Evolutionary conservation across 1,140 invertebrate genomes (phyloP).

Genomic region (Ceratosolen solmsi): DNA sequence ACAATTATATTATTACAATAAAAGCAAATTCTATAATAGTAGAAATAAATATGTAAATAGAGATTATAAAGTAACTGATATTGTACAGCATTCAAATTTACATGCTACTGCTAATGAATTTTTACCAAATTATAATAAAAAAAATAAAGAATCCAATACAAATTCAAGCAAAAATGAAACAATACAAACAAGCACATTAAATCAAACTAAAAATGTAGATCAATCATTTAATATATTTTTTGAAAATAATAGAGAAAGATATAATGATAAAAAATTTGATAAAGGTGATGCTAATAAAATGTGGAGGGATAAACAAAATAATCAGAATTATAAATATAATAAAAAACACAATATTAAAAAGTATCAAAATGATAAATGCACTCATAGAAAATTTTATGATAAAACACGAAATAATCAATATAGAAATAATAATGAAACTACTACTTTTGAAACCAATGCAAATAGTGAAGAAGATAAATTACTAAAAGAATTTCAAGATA

Average conservation of each 20-base stretch:
- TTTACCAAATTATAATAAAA: conserved; percentile 50
- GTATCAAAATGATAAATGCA: conserved; percentile 59
- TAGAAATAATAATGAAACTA: conserved; percentile 46
- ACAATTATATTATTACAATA: conserved; percentile 7
- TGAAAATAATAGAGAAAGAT: conserved; percentile 53
- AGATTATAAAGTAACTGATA: conserved; percentile 12
- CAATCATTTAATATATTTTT: conserved; percentile 50
- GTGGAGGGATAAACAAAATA: conserved; percentile 36
- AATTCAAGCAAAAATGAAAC: conserved; percentile 25
- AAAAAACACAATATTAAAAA: conserved; percentile 52
- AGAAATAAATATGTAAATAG: conserved; percentile 14
- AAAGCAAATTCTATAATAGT: conserved; percentile 42
- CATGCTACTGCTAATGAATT: conserved; percentile 63
- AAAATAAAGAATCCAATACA: conserved; percentile 7
- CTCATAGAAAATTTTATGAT: conserved; percentile 51
- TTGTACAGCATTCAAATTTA: conserved; percentile 59
- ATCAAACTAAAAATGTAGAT: conserved; percentile 28
- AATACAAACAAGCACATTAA: conserved; percentile 27
- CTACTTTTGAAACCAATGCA: conserved; percentile 46
- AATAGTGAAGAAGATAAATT: conserved; percentile 31
- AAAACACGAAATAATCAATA: conserved; percentile 40
- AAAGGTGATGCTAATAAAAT: conserved; percentile 47
- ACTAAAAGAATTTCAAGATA: conserved; percentile 21
- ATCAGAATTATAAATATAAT: conserved; percentile 48
- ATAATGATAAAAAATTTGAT: conserved; percentile 53